Base-by-base conservation (phyloP, 2,113 vertebrate genomes). In the Apteryx mantelli region DNA sequence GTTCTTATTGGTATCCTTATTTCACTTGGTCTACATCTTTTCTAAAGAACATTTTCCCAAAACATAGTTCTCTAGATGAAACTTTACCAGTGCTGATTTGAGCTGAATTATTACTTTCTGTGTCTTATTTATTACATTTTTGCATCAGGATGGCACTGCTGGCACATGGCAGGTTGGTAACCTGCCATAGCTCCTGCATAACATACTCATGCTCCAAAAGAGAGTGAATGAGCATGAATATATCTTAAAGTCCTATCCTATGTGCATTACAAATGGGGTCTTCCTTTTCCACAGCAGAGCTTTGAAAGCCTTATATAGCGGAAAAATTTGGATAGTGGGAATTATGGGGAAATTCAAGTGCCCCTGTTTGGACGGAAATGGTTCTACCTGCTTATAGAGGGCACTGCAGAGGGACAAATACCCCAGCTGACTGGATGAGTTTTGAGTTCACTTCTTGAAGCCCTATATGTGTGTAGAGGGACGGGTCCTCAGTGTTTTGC, bases 401-500 rank as follows among this genome's bases (percentile, higher is more conserved):
- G 48, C n/a, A 50, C 12, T 19, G 34, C 48, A 53, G 69, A 58
- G 30, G 61, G 28, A 71, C 34, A 91, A 93, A 81, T 28, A 70
- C 13, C 40, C 50, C 40, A 63, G 34, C 18, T 74, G 15, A 22
- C 40, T 63, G 0, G 18, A 11, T 7, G 28, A 55, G 50, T 40
- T 78, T 80, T 66, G 68, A 36, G 60, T 71, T 79, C 50, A 34
- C 18, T 38, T 24, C 34, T 52, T 52, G 46, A 32, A 75, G 65
- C 6, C 21, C 9, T 70, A 63, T 48, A 4, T 13, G 24, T 22
- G 18, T 0, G 1, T 1, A 14, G 69, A 75, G 56, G n/a, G 75
- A 19, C 0, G 0, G 2, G 40, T 13, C 71, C 13, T 4, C 0
- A 0, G 11, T 5, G n/a, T 20, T 10, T 74, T 73, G 63, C 88